Percentiles rank a stretch among this genome's conserved stretches.
Conservation (phyloP, 2,113 vertebrate genomes). For the Entosphenus tridentatus region DNA sequence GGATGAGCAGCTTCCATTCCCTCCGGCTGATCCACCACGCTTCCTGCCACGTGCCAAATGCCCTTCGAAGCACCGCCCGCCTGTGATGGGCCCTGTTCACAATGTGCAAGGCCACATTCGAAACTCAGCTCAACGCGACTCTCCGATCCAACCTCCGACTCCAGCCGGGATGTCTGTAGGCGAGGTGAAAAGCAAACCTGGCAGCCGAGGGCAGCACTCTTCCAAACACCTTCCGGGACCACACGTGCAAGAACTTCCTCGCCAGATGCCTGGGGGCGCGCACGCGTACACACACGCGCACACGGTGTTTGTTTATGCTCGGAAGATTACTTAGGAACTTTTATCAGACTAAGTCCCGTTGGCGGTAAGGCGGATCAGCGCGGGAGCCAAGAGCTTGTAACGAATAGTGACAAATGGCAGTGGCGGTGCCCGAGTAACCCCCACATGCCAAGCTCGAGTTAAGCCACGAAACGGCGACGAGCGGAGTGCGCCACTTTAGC, state of each 20-base stretch:
- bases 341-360: too few species aligned
- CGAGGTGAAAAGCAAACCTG: constrained; percentile 26
- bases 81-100: constrained; percentile 26
- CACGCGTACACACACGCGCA: too few species aligned
- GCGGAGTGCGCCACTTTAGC: too few species aligned
- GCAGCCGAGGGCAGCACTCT: constrained; percentile 36
- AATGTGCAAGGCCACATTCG: background rate
- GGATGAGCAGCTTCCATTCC: constrained; percentile 38
- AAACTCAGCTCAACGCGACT: background rate
- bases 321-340: too few species aligned
- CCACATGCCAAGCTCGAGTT: too few species aligned
- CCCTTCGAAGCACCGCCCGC: constrained; percentile 21
- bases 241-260: constrained; percentile 56
- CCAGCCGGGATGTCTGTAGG: background rate
- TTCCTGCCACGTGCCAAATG: constrained; percentile 42
- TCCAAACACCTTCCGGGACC: constrained; percentile 53
- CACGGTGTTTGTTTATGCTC: too few species aligned
- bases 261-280: constrained; percentile 30
- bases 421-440: too few species aligned
- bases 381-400: too few species aligned
- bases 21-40: constrained; percentile 40
- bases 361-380: too few species aligned
- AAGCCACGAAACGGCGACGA: too few species aligned
- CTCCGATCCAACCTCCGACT: background rate
- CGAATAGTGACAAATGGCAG: too few species aligned